phyloP scores from a whole-genome alignment of 2,797 vertebrate genomes.

The Lacerta bilineata region DNA sequence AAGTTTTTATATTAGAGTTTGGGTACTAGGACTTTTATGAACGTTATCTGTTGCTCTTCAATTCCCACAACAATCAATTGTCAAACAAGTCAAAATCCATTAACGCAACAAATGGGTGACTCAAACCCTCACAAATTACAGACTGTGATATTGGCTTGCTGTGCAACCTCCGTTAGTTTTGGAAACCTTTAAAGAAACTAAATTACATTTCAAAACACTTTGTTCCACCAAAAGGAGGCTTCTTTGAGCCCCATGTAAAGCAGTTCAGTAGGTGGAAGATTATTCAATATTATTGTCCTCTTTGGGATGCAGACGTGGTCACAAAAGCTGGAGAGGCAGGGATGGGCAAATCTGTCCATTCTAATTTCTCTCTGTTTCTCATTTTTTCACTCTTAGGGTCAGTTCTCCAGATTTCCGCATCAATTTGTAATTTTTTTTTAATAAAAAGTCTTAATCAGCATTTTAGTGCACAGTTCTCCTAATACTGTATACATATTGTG shows the following conservation, averaged over 20 bases:
- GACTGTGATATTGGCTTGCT: slow-evolving; percentile 4
- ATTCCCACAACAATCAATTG: slow-evolving; percentile 15
- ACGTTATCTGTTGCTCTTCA: slow-evolving; percentile 23
- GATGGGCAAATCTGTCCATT: neutral
- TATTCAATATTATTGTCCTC: slow-evolving; percentile 24
- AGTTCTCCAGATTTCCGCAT: too few species aligned
- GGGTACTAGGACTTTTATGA: slow-evolving; percentile 21
- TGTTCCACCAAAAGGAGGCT: neutral
- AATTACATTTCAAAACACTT: slow-evolving; percentile 39
- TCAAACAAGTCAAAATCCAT: slow-evolving; percentile 13
- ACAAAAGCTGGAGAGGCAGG: neutral
- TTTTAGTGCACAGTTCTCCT: too few species aligned
- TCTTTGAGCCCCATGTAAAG: neutral
- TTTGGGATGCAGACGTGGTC: neutral
- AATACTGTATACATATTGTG: too few species aligned
- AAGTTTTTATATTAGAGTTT: neutral
- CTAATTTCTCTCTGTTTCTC: too few species aligned
- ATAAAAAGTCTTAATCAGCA: too few species aligned
- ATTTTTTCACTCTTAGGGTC: too few species aligned
- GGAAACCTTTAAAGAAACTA: slow-evolving; percentile 23
- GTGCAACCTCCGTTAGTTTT: slow-evolving; percentile 17
- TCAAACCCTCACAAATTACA: slow-evolving; percentile 42
- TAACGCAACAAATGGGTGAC: slow-evolving; percentile 31
- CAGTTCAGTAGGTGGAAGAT: slow-evolving; percentile 1
- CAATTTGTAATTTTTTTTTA: too few species aligned